Evolutionary conservation across 1,140 invertebrate species (phyloP), one percentile per base, ranked within the genome.

Genomic region (Hermetia illucens): DNA sequence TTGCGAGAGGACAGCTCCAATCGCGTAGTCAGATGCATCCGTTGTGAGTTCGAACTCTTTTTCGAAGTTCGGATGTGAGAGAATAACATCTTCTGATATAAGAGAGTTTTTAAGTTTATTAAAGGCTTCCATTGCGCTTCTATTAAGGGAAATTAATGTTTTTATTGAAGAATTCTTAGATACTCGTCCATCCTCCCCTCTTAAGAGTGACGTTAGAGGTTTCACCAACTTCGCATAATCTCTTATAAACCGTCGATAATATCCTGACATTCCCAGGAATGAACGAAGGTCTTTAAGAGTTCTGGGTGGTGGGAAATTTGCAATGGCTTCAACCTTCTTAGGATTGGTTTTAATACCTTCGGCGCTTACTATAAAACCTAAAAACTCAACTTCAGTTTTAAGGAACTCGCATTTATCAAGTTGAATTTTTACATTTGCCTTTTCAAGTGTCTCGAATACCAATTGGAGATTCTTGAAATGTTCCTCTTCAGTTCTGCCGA

Each of bases 31-130:
- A 8, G 39, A 44, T 1, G 53, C 55, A 30, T 58, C 53, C 0
- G 44, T 55, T 0, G 50, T 50, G 12, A 58, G 36, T 10, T 44
- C 44, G 31, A 58, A 55, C 15, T 35, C 38, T 33, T 51, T 43
- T 4, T 36, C 17, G 34, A 57, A 58, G 33, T 62, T 45, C 2
- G 54, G 55, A 31, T 51, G 57, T 38, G 44, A 39, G 12, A 68
- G 43, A 5, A 54, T 45, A 15, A 68, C 44, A 5, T 58, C 56
- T 19, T 61, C 46, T 19, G 54, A 57, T 6, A 46, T 55, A 22
- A 68, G 32, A 16, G 49, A 44, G 20, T 51, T 40, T 54, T 61
- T 63, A 21, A 64, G 42, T 29, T 34, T 44, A 19, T 64, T 44
- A 36, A 66, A 63, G 8, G 53, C 45, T 12, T 50, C 21, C 43